Conservation (phyloP, 2,888 invertebrate species). For the Nemapogon koenigi region DNA sequence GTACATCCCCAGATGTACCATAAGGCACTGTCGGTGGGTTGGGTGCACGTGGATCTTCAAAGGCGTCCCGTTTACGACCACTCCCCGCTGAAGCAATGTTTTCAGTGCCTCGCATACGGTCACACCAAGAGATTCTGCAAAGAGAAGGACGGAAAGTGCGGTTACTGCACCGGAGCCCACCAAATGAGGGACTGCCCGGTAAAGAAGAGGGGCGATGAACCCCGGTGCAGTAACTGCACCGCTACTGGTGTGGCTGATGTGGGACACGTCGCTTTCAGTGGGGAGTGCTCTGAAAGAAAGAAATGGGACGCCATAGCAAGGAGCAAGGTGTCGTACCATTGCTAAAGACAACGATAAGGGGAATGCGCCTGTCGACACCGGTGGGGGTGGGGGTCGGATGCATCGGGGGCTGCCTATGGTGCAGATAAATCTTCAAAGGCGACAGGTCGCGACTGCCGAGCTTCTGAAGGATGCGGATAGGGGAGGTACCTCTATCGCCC, state of each 20-base stretch:
- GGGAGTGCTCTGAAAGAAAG: not conserved
- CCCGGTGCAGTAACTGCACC: not conserved
- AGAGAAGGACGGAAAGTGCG: not conserved
- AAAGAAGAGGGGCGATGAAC: not conserved
- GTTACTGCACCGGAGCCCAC: not conserved
- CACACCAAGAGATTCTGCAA: not conserved
- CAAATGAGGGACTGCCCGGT: not conserved
- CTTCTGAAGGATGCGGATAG: no score
- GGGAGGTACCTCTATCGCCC: no score
- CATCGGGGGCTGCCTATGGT: not conserved
- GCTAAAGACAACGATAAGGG: not conserved
- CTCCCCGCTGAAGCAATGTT: not conserved
- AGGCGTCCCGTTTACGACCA: not conserved
- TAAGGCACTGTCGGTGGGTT: not conserved
- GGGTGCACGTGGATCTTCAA: not conserved
- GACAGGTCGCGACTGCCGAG: no score
- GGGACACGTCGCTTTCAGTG: not conserved
- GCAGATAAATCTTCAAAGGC: no score
- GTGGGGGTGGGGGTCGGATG: no score
- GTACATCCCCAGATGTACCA: not conserved
- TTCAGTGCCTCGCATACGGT: not conserved
- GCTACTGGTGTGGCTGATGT: not conserved
- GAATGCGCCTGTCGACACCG: not conserved
- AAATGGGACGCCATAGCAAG: constrained; percentile 4
- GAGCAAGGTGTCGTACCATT: not conserved